These are phyloP conservation scores for Saccostrea glomerata DNA, from an alignment of 1,140 invertebrate genomes.

Conservation along the genomic window DNA sequence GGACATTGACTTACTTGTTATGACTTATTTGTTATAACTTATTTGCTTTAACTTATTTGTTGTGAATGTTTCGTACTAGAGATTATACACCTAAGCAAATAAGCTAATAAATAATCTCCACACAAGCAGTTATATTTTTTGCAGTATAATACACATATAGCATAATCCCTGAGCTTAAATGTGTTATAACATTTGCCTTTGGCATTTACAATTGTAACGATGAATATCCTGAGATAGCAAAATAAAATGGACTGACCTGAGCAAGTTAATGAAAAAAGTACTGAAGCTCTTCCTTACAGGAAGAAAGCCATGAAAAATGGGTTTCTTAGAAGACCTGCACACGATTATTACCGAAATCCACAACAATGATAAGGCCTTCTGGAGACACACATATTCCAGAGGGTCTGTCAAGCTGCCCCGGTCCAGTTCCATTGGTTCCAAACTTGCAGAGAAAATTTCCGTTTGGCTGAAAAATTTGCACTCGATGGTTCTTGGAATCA, in stretches of 20 bases:
- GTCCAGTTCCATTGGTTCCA: slow-evolving; percentile 79
- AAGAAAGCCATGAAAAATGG: slow-evolving; percentile 54
- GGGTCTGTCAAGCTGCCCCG: slow-evolving; percentile 83
- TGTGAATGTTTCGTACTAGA: no score
- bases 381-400: slow-evolving; percentile 83
- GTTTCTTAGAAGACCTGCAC: slow-evolving; percentile 76
- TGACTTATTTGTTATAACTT: no score
- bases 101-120: slow-evolving; percentile 35
- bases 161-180: slow-evolving; percentile 41
- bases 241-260: slow-evolving; percentile 43
- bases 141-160: slow-evolving; percentile 27
- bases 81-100: neutral
- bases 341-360: slow-evolving; percentile 85
- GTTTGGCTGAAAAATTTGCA: slow-evolving; percentile 82
- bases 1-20: no score
- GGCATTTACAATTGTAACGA: slow-evolving; percentile 5
- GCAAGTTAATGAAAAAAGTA: slow-evolving; percentile 39
- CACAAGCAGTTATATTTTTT: slow-evolving; percentile 22
- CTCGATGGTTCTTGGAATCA: slow-evolving; percentile 94
- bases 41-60: no score
- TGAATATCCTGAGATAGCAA: slow-evolving; percentile 33
- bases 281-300: slow-evolving; percentile 61
- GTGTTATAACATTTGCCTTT: slow-evolving; percentile 36
- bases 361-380: slow-evolving; percentile 83
- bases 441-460: slow-evolving; percentile 80